Base-by-base conservation (phyloP, 2,888 invertebrate species). In the Oscheius sp. region DNA sequence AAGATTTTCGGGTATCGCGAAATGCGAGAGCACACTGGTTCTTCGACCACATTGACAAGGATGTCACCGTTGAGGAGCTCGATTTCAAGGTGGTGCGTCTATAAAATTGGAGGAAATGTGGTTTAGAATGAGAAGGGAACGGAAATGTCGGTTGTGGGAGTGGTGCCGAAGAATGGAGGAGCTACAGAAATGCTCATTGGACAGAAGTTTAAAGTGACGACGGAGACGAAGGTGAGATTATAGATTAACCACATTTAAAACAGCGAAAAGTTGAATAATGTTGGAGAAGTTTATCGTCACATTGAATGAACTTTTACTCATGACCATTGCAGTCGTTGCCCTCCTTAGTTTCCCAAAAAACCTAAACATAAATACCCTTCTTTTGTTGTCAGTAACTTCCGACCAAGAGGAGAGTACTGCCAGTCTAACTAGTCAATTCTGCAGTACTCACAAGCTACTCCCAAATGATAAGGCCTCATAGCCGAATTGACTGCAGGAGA, bases 21-120 rank as follows among this genome's bases (percentile, higher is more conserved):
- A 93, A 93, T 88, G 91, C 93, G 29, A 91, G 94, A 84, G 92
- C 93, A 32, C 92, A 93, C 85, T 94, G 94, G 94, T 92, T 93
- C 86, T 91, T 94, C 75, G 92, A 92, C 80, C 92, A 86, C 63
- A 74, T 86, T 33, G 76, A 77, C 32, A 78, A 79, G 29, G 5
- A 75, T 2, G 71, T 85, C 9, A 9, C 33, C 3, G 76, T 84
- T 4, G 76, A 81, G 5, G 35, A 75, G 10, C 59, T 59, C 9
- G 35, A 47, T 33, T 5, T 55, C 35, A 51, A 48, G 68, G 72
- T 47, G 21, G 47, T 1, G 37, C 47, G 58, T 53, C 42, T 70
- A 42, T 59, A 2, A 60, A 53, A 51, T 21, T 21, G 21, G 21
- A 21, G 21, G 21, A 21, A 21, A 21, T 21, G 21, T 21, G 21